Evolutionary conservation across 2,888 invertebrate species (phyloP).

Genomic region (Tachina lurida): DNA sequence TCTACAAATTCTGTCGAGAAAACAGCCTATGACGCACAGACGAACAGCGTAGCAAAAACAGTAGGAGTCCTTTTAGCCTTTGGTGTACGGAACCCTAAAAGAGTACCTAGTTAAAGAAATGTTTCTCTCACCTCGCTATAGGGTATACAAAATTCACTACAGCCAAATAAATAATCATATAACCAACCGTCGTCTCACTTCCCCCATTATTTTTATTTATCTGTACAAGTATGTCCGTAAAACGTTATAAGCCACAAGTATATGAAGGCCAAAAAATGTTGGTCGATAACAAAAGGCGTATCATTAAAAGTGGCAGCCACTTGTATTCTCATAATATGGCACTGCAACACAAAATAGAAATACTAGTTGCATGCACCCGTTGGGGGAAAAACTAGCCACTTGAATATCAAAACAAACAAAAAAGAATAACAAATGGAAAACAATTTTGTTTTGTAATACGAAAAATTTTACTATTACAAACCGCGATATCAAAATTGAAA

Average conservation of each 20-base stretch:
- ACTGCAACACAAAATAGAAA: conserved; percentile 18
- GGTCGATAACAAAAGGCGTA: conserved; percentile 65
- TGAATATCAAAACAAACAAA: background rate
- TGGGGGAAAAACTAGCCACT: conserved; percentile 20
- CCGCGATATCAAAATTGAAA: conserved; percentile 21
- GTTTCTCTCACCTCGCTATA: background rate
- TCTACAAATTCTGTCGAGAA: no score
- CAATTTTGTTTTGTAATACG: conserved; percentile 55
- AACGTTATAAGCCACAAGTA: conserved; percentile 27
- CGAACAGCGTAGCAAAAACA: no score
- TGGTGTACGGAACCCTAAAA: no score
- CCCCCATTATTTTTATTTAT: background rate
- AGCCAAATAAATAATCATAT: background rate
- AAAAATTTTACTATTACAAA: conserved; percentile 67
- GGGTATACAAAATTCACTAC: background rate
- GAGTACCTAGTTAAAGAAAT: no score
- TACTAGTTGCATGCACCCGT: conserved; percentile 35
- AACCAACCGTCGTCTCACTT: background rate
- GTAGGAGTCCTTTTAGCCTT: no score
- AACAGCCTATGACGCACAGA: no score
- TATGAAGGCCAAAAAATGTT: conserved; percentile 67
- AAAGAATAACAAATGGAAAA: conserved; percentile 39
- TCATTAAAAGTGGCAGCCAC: conserved; percentile 64
- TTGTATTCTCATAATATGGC: conserved; percentile 46
- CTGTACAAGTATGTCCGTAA: background rate